Evolutionary conservation across 37 sponge, comb jelly and placozoan species (phyloP).

Genomic region (Aplysina aerophoba): DNA sequence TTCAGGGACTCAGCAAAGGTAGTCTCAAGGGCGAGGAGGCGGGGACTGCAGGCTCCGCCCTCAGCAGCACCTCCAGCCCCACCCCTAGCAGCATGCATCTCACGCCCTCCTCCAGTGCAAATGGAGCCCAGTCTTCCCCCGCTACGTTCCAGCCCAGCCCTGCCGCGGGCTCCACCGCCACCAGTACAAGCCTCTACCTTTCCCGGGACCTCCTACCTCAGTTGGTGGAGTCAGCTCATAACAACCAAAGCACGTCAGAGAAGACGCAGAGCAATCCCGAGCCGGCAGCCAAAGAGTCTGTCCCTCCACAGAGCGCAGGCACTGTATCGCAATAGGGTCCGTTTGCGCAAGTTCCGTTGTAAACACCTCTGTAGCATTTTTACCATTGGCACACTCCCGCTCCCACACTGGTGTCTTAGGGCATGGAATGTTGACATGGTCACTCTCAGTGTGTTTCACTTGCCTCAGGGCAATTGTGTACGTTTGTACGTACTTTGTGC

Average conservation of each 20-base stretch:
- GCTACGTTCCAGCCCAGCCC: not conserved
- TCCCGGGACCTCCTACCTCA: not conserved
- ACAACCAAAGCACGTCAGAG: not conserved
- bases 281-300: too few species aligned
- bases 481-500: too few species aligned
- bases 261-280: conserved; percentile 6
- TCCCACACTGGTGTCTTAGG: too few species aligned
- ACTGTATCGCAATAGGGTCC: too few species aligned
- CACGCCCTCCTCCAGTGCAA: not conserved
- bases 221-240: not conserved
- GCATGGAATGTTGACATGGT: too few species aligned
- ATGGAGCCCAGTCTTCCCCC: conserved; percentile 5
- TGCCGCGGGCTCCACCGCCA: not conserved
- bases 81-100: not conserved
- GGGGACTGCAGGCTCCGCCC: not conserved
- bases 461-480: too few species aligned
- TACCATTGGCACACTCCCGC: too few species aligned
- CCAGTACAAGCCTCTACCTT: not conserved
- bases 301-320: too few species aligned
- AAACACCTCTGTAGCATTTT: too few species aligned
- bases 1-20: conserved; percentile 9
- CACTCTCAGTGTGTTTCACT: too few species aligned
- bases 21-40: conserved; percentile 2
- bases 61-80: not conserved
- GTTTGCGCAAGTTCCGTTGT: too few species aligned